Evolutionary conservation across 2,113 vertebrate species (phyloP), one percentile per base, ranked within the genome.

Genomic region (Oriolus oriolus): DNA sequence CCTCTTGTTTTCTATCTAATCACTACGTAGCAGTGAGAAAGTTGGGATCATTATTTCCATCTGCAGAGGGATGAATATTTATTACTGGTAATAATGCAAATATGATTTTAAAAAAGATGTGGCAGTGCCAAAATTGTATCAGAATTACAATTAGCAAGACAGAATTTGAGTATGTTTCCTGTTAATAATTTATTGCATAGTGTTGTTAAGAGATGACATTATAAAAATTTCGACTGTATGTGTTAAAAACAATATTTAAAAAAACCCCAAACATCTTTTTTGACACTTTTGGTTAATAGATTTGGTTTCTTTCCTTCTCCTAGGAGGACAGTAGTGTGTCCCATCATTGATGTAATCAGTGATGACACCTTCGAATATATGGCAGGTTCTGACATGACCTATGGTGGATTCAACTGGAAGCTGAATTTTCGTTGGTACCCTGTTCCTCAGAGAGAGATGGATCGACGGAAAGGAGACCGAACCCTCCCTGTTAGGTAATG

Each of bases 371-470:
- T 99, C 1, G 99, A 99, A 97, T 99, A 99, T 73, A 99, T 99
- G 99, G 99, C 99, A n/a, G 99, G 99, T 37, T 99, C 99, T 10
- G 99, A 99, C 96, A 99, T 99, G 99, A 99, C 99, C 13, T 99
- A 99, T 44, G 99, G 99, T 45, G 99, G 99, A 28, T 99, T 99
- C 98, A 99, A 99, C 97, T 99, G 99, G 99, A 99, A 99, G 94
- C 93, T 99, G 87, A 99, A 99, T 97, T 99, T 99, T 96, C 99
- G 99, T 71, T 99, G 99, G 99, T 99, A 99, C 95, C 99, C 99
- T 41, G 99, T 99, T 75, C 99, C 99, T 68, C 99, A 99, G 96
- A 99, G 99, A 97, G 99, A 99, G 98, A 99, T 99, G 99, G 99
- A 99, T 96, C 98, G 99, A 74, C 98, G 99, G 96, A 99, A 99